Percentiles rank a stretch among this genome's conserved stretches.
Evolutionary conservation across 2,797 vertebrate species (phyloP).

Genomic region (Bryconaethiops microstoma): DNA sequence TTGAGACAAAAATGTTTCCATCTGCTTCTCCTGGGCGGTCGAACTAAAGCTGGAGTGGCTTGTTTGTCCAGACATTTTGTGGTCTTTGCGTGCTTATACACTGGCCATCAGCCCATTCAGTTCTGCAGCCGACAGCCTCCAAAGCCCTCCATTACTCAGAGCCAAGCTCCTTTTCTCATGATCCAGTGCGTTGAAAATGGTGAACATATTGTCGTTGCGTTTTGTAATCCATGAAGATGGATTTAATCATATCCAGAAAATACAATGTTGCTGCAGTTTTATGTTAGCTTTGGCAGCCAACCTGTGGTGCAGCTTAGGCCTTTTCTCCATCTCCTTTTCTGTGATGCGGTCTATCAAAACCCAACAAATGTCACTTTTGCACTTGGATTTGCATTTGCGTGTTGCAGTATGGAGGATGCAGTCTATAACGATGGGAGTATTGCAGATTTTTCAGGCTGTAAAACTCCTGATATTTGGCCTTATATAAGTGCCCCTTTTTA

Average conservation of each 20-base stretch:
- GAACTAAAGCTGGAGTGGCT: background rate
- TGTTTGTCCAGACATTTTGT: background rate
- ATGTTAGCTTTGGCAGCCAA: background rate
- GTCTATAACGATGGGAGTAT: background rate
- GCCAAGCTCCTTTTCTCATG: conserved; percentile 11
- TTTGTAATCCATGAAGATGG: conserved; percentile 6
- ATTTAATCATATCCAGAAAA: conserved; percentile 20
- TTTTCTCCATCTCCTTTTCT: background rate
- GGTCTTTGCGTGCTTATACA: conserved; percentile 12
- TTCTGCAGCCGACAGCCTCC: background rate
- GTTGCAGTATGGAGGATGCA: background rate
- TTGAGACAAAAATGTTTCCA: conserved; percentile 8
- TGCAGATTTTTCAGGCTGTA: background rate
- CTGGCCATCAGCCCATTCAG: conserved; percentile 5
- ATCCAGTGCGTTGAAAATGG: background rate
- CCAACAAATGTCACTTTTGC: background rate
- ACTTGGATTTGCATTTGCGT: background rate
- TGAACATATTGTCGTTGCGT: background rate
- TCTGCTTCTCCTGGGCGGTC: conserved; percentile 19
- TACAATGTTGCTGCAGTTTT: background rate
- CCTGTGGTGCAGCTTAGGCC: background rate
- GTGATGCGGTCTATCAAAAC: background rate
- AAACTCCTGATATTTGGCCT: conserved; percentile 11
- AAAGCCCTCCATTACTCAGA: conserved; percentile 6
- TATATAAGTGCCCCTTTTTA: conserved; percentile 29